Conservation (phyloP, 2,888 invertebrate species). For the Nomada ruficornis region DNA sequence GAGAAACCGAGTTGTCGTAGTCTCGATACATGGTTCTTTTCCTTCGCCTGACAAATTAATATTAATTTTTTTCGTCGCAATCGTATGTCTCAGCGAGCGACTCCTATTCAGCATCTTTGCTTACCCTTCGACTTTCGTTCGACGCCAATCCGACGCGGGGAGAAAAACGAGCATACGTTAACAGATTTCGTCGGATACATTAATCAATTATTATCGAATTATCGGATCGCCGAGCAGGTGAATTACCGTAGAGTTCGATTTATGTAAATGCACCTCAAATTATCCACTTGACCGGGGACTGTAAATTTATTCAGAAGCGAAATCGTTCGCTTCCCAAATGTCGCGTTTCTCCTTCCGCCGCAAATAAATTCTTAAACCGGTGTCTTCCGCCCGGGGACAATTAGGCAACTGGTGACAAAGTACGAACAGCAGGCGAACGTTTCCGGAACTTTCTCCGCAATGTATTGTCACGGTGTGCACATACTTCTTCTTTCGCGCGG, state of each 20-base stretch:
- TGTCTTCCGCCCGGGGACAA: conserved; percentile 58
- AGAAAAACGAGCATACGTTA: too few species aligned
- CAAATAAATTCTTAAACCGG: conserved; percentile 67
- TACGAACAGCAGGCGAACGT: conserved; percentile 71
- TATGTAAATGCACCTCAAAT: conserved; percentile 25
- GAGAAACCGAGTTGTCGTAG: too few species aligned
- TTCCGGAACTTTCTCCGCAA: conserved; percentile 59
- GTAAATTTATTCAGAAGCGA: conserved; percentile 48
- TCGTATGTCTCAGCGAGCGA: too few species aligned
- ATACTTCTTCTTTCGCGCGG: neutral
- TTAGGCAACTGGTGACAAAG: conserved; percentile 70
- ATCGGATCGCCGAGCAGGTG: conserved; percentile 11
- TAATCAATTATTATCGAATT: conserved; percentile 7
- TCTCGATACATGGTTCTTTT: too few species aligned
- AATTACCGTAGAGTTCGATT: conserved; percentile 22
- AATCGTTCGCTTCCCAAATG: conserved; percentile 76
- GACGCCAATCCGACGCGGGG: too few species aligned
- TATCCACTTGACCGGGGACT: conserved; percentile 20
- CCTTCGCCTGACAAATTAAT: too few species aligned
- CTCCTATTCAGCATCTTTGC: too few species aligned
- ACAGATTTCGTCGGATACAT: neutral
- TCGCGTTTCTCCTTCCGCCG: conserved; percentile 64
- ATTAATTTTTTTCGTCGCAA: neutral
- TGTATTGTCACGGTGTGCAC: conserved; percentile 5
- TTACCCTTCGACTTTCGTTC: too few species aligned